Evolutionary conservation across 35 echinoderm and acorn worm species (phyloP).

Genomic region (Patiria miniata): DNA sequence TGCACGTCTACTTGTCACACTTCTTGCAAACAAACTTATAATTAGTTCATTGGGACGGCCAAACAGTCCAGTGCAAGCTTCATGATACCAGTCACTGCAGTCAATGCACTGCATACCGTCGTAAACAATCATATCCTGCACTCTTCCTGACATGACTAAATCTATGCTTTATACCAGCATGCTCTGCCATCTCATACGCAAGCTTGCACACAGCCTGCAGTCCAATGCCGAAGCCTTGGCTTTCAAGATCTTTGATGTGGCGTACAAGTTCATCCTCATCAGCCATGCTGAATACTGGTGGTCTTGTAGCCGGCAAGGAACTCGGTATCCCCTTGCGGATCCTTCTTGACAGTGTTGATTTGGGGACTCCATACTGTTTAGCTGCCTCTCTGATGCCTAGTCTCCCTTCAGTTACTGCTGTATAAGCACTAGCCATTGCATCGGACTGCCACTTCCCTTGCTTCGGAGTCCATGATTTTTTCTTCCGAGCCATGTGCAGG

Average conservation of each 20-base stretch:
- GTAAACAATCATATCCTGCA: slow-evolving; percentile 54
- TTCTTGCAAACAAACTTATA: too few species aligned
- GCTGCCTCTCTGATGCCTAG: slow-evolving; percentile 2
- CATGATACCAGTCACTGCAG: too few species aligned
- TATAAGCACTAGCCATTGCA: slow-evolving; percentile 11
- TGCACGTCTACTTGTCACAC: too few species aligned
- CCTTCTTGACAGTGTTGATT: slow-evolving; percentile 37
- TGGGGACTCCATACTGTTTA: not conserved
- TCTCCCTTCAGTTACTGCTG: not conserved
- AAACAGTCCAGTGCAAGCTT: too few species aligned
- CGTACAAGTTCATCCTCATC: slow-evolving; percentile 28
- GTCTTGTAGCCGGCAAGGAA: slow-evolving; percentile 36
- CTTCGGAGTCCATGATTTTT: slow-evolving; percentile 31
- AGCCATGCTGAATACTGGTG: slow-evolving; percentile 34
- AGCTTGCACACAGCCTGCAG: slow-evolving; percentile 50
- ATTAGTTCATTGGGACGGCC: too few species aligned
- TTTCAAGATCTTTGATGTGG: slow-evolving; percentile 57
- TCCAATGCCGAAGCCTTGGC: slow-evolving; percentile 46
- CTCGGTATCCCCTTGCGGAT: not conserved
- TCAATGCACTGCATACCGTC: too few species aligned
- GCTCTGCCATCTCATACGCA: slow-evolving; percentile 62
- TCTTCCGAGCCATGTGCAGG: slow-evolving; percentile 23
- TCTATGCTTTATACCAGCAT: slow-evolving; percentile 27
- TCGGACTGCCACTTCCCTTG: slow-evolving; percentile 32
- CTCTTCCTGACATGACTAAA: slow-evolving; percentile 38